Conservation (phyloP, 2,113 vertebrate species). For the Romanogobio albipinnatus region DNA sequence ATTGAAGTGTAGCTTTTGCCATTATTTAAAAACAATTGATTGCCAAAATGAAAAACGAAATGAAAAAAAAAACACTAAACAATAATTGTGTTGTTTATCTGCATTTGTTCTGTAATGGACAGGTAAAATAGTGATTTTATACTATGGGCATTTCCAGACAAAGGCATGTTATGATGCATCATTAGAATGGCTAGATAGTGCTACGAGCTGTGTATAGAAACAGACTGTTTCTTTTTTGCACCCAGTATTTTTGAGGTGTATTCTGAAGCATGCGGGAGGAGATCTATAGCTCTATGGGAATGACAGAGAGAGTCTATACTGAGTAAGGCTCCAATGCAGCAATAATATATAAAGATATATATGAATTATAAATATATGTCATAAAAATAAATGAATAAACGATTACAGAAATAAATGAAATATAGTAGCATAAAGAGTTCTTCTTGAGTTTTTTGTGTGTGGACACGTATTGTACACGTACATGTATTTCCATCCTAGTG, state of each 20-base stretch:
- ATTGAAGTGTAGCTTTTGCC: slow-evolving; percentile 57
- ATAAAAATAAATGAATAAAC: slow-evolving; percentile 48
- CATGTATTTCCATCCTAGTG: background rate
- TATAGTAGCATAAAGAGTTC: background rate
- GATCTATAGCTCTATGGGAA: slow-evolving; percentile 68
- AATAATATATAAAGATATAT: slow-evolving; percentile 73
- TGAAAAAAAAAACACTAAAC: background rate
- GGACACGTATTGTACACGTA: background rate
- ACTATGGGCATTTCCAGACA: slow-evolving; percentile 57
- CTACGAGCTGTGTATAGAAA: slow-evolving; percentile 72
- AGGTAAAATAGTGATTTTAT: slow-evolving; percentile 56
- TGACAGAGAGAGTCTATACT: slow-evolving; percentile 67
- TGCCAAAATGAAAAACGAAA: background rate
- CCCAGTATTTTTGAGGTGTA: slow-evolving; percentile 78
- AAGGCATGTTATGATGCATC: slow-evolving; percentile 80
- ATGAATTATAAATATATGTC: slow-evolving; percentile 49
- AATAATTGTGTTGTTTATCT: slow-evolving; percentile 65
- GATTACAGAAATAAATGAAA: slow-evolving; percentile 41
- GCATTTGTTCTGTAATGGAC: slow-evolving; percentile 63
- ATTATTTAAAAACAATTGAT: slow-evolving; percentile 58
- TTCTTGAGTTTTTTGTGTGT: background rate
- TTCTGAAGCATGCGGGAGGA: slow-evolving; percentile 78
- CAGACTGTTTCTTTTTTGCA: slow-evolving; percentile 78
- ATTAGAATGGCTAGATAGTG: slow-evolving; percentile 79
- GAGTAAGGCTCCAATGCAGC: slow-evolving; percentile 76